Evolutionary conservation across 2,113 vertebrate species (phyloP).

Genomic region (Ailurus styani): DNA sequence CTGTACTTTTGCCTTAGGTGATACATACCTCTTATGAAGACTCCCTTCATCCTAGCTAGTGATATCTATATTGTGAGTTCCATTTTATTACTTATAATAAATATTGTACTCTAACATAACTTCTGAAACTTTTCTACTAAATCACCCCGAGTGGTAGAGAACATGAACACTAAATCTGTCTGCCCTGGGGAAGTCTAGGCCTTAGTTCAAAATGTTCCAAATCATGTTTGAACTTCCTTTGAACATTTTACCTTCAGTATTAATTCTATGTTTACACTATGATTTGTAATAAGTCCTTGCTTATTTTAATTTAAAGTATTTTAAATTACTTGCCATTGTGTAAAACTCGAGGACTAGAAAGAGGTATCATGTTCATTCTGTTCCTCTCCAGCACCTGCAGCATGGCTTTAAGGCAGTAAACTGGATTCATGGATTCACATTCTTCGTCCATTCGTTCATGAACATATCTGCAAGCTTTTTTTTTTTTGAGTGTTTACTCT

Average conservation of each 20-base stretch:
- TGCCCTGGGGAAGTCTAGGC: neutral
- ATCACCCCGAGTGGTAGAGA: neutral
- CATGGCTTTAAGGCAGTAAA: neutral
- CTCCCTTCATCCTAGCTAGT: neutral
- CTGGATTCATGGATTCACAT: neutral
- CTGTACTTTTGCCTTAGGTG: neutral
- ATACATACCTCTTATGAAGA: neutral
- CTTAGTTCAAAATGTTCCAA: neutral
- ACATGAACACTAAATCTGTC: neutral
- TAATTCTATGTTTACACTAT: neutral
- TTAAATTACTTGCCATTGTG: neutral
- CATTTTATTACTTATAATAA: neutral
- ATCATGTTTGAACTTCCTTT: neutral
- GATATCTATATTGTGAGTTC: neutral
- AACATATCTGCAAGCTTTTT: neutral
- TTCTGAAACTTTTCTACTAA: neutral
- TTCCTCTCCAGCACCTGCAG: neutral
- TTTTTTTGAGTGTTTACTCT: neutral
- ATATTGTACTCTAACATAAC: neutral
- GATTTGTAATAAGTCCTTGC: neutral
- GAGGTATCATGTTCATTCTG: neutral
- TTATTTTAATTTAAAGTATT: conserved; percentile 41
- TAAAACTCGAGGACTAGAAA: neutral
- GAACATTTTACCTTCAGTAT: neutral
- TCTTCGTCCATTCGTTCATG: neutral